Conservation (phyloP, 2,797 vertebrate genomes). For the Silurus lanzhouensis region DNA sequence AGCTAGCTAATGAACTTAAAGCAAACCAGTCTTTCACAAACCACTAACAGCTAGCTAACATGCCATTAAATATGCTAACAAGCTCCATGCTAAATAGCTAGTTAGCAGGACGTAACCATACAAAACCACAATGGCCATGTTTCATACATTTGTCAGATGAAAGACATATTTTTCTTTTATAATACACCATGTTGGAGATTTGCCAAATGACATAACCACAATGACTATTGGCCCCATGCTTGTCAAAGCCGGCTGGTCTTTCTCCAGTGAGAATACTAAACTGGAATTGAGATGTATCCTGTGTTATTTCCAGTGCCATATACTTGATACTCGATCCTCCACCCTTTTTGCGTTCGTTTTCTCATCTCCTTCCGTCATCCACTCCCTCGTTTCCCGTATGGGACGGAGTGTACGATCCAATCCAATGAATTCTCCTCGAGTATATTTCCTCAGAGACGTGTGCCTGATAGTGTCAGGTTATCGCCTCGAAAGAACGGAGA, state of each 20-base stretch:
- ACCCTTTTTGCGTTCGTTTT: neutral
- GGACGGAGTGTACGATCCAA: slow-evolving; percentile 71
- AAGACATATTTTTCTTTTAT: too few relatives aligned
- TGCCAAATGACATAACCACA: too few relatives aligned
- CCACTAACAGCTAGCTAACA: neutral
- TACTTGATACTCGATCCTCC: slow-evolving; percentile 1
- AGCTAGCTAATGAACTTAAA: neutral
- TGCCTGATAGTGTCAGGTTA: slow-evolving; percentile 61
- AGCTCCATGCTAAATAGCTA: neutral
- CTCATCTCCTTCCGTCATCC: neutral
- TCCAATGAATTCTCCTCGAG: slow-evolving; percentile 73
- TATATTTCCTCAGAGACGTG: slow-evolving; percentile 72
- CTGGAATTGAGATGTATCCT: neutral
- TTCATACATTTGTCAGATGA: too few relatives aligned
- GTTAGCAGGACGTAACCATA: neutral
- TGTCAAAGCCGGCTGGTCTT: neutral
- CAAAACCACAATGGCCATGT: neutral
- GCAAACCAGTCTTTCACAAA: neutral
- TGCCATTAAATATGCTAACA: neutral
- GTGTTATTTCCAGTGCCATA: neutral
- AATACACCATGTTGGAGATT: too few relatives aligned
- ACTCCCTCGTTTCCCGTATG: slow-evolving; percentile 55
- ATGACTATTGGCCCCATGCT: neutral
- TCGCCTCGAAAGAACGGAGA: slow-evolving; percentile 18
- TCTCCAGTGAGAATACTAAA: neutral